Conservation (phyloP, 2,797 vertebrate genomes). For the Scolopax bukidnonensis region DNA sequence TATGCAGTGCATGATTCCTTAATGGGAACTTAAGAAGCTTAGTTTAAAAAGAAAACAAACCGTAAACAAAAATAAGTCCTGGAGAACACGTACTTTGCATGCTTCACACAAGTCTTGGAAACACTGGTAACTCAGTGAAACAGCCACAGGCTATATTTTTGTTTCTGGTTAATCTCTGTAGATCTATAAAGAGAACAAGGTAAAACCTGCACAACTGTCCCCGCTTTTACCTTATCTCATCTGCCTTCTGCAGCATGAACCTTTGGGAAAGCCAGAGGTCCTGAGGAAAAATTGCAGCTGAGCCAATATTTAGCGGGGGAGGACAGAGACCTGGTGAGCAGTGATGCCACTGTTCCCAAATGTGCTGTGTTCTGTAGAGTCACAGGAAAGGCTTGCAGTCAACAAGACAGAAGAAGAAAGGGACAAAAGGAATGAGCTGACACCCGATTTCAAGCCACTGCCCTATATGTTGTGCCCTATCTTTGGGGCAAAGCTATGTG, state of each 20-base stretch:
- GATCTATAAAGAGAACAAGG: not conserved
- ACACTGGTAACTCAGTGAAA: not conserved
- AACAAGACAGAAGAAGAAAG: not conserved
- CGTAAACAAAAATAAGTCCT: not conserved
- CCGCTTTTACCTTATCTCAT: not conserved
- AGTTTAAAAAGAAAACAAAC: constrained; percentile 1
- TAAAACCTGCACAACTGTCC: not conserved
- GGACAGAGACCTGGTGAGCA: not conserved
- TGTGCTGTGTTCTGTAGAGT: not conserved
- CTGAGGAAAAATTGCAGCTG: not conserved
- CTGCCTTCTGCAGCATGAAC: not conserved
- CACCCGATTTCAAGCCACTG: not conserved
- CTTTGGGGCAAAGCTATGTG: not conserved
- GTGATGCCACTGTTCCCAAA: not conserved
- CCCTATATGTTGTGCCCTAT: not conserved
- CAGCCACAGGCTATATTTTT: not conserved
- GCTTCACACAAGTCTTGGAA: not conserved
- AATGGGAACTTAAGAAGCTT: not conserved
- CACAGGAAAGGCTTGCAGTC: not conserved
- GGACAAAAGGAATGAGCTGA: not conserved
- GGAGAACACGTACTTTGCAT: not conserved
- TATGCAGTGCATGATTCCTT: not conserved
- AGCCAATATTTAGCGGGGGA: not conserved
- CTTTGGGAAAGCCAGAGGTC: not conserved
- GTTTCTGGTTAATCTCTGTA: not conserved